phyloP scores from a whole-genome alignment of 2,888 invertebrate genomes.

The Orchesella flavescens region DNA sequence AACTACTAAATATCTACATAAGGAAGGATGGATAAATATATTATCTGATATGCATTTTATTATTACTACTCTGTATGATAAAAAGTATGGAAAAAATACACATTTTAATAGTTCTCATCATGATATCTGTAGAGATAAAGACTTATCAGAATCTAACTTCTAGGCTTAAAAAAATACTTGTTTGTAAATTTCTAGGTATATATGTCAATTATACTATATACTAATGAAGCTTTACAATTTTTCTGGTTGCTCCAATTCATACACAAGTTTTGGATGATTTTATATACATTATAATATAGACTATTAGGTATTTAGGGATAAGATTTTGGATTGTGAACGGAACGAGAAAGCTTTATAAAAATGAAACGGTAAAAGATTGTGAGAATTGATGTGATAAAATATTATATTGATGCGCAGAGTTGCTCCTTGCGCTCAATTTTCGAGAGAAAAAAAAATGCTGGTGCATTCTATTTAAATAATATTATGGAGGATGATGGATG shows the following conservation, averaged over 20 bases:
- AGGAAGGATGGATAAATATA: slow-evolving; percentile 11
- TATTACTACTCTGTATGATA: slow-evolving; percentile 1
- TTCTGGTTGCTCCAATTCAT: slow-evolving; percentile 59
- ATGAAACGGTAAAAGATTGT: slow-evolving; percentile 4
- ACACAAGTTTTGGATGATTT: slow-evolving; percentile 43
- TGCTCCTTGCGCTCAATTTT: slow-evolving; percentile 4
- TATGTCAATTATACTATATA: slow-evolving; percentile 17
- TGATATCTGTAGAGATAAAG: slow-evolving; percentile 61
- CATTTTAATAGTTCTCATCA: slow-evolving; percentile 61
- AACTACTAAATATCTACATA: slow-evolving; percentile 32
- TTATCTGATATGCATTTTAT: slow-evolving; percentile 7
- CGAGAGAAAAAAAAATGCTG: slow-evolving; percentile 30
- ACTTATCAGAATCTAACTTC: slow-evolving; percentile 63
- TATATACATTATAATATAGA: slow-evolving; percentile 8
- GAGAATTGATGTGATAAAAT: slow-evolving; percentile 50
- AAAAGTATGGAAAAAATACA: slow-evolving; percentile 28
- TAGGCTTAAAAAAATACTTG: slow-evolving; percentile 31
- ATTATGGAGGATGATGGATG: too few species aligned
- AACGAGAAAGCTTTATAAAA: slow-evolving; percentile 4
- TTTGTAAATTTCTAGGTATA: slow-evolving; percentile 41
- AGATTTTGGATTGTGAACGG: slow-evolving; percentile 26
- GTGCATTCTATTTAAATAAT: slow-evolving; percentile 44
- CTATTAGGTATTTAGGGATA: slow-evolving; percentile 30
- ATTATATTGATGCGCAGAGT: slow-evolving; percentile 14
- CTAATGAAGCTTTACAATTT: slow-evolving; percentile 46